Conservation (phyloP, 2,113 vertebrate species). For the Xenopus tropicalis region UCB_Xtro_10.0 CM004444.2:146891501-146892000, state of each 20-base stretch:
- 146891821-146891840: constrained; percentile 64
- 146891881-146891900: too few relatives aligned
- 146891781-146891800: constrained; percentile 68
- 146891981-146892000: too few relatives aligned
- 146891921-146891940: too few relatives aligned
- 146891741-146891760: constrained; percentile 80
- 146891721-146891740: constrained; percentile 60
- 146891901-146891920: too few relatives aligned
- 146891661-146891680: constrained; percentile 84
- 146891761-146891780: constrained; percentile 81
- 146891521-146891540: constrained; percentile 90
- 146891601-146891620: constrained; percentile 90
- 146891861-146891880: constrained; percentile 23
- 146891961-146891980: too few relatives aligned
- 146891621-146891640: constrained; percentile 81
- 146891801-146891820: constrained; percentile 63
- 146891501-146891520: constrained; percentile 92
- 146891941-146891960: too few relatives aligned
- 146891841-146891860: constrained; percentile 61
- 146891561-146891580: constrained; percentile 84
- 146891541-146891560: constrained; percentile 90
- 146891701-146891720: constrained; percentile 60
- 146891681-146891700: constrained; percentile 58
- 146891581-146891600: constrained; percentile 84
- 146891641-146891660: constrained; percentile 88